Conservation (phyloP, 2,113 vertebrate genomes). For the Glaucomys volans region DNA sequence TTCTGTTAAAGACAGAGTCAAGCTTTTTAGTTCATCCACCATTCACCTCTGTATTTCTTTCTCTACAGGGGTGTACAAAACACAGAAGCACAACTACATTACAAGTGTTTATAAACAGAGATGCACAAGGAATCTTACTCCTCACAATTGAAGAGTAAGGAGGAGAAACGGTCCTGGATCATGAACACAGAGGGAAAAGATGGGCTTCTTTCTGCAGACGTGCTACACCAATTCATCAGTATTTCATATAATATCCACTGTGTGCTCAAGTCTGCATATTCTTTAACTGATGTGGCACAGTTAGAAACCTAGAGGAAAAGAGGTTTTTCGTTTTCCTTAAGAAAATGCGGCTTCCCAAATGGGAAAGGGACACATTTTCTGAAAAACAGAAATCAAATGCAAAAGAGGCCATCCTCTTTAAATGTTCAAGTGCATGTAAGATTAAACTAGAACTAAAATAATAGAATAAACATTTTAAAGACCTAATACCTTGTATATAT, state of each 20-base stretch:
- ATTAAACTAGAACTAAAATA: constrained; percentile 75
- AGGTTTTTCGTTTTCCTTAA: constrained; percentile 45
- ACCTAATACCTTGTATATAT: constrained; percentile 73
- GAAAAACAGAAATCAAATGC: constrained; percentile 63
- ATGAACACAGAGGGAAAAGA: background rate
- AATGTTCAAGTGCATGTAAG: constrained; percentile 76
- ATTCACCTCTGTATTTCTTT: constrained; percentile 60
- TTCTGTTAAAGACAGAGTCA: background rate
- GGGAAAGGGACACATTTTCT: background rate
- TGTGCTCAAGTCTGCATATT: background rate
- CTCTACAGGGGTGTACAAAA: background rate
- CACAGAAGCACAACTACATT: constrained; percentile 40
- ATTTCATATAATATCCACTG: background rate
- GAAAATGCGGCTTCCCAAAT: background rate
- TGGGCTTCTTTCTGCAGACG: constrained; percentile 13
- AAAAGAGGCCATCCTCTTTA: constrained; percentile 51
- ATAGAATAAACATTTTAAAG: constrained; percentile 78
- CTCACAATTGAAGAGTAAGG: background rate
- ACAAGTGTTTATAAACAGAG: constrained; percentile 75
- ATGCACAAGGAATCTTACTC: background rate
- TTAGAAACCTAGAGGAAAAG: constrained; percentile 17
- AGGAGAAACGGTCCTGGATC: constrained; percentile 26
- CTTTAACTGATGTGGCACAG: constrained; percentile 50
- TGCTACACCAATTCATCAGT: constrained; percentile 15
- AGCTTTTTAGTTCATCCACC: constrained; percentile 50